Conservation (phyloP, 2,888 invertebrate species). For the Tiphia femorata region DNA sequence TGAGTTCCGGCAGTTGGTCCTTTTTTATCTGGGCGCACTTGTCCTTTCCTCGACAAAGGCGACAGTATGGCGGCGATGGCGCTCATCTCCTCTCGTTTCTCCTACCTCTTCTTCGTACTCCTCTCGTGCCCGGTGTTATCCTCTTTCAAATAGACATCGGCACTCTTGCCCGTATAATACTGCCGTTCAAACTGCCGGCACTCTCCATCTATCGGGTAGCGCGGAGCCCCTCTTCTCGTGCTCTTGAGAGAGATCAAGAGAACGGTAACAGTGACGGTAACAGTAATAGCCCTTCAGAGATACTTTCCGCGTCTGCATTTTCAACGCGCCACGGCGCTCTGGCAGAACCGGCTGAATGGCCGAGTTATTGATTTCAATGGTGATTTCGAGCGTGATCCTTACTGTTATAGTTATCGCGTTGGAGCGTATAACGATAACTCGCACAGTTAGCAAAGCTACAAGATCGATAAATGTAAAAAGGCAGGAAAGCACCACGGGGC, state of each 20-base stretch:
- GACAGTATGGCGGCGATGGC: too few species aligned
- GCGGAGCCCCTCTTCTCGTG: slow-evolving; percentile 35
- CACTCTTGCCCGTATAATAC: slow-evolving; percentile 48
- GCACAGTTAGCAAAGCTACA: too few species aligned
- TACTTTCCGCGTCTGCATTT: slow-evolving; percentile 42
- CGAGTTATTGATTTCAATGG: slow-evolving; percentile 33
- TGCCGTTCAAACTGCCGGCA: slow-evolving; percentile 41
- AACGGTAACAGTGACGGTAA: slow-evolving; percentile 42
- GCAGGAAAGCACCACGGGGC: too few species aligned
- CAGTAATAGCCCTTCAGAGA: slow-evolving; percentile 44
- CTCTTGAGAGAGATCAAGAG: slow-evolving; percentile 42
- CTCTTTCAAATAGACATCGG: slow-evolving; percentile 48
- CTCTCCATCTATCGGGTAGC: slow-evolving; percentile 40
- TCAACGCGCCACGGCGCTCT: slow-evolving; percentile 27
- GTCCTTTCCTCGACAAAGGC: slow-evolving; percentile 15
- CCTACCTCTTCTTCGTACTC: slow-evolving; percentile 16
- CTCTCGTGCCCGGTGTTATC: slow-evolving; percentile 29
- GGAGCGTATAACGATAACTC: too few species aligned
- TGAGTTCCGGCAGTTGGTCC: not conserved
- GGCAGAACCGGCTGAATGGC: not conserved
- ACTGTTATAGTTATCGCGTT: not conserved
- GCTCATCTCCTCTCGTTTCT: slow-evolving; percentile 21
- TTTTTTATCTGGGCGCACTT: slow-evolving; percentile 11
- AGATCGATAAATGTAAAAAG: too few species aligned
- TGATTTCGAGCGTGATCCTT: slow-evolving; percentile 2